phyloP scores from a whole-genome alignment of 2,888 invertebrate genomes.

The Pocota personata region DNA sequence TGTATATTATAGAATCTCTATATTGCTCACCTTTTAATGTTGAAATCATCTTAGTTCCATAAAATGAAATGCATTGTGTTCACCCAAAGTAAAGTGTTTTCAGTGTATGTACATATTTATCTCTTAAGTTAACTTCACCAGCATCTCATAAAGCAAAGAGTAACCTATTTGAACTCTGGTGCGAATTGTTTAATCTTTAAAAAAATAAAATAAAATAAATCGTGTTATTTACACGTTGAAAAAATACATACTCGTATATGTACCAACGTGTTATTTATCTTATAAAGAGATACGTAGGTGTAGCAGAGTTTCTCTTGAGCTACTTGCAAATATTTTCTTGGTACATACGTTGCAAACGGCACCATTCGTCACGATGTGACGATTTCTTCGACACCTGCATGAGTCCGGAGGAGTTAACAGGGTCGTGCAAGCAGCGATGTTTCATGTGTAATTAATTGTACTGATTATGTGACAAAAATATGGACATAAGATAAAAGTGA shows the following conservation, averaged over 20 bases:
- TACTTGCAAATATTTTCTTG: constrained; percentile 16
- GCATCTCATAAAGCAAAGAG: not conserved
- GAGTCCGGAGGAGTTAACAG: not conserved
- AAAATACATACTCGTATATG: not conserved
- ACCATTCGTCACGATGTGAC: constrained; percentile 6
- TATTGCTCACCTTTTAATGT: too few relatives aligned
- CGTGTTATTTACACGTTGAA: not conserved
- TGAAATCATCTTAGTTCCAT: not conserved
- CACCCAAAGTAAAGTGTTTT: not conserved
- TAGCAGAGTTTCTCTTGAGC: constrained; percentile 3
- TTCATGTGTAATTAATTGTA: not conserved
- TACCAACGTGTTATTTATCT: not conserved
- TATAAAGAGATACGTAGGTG: not conserved
- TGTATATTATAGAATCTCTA: too few relatives aligned
- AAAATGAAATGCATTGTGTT: not conserved
- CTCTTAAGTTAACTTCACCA: not conserved
- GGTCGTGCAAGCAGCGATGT: not conserved
- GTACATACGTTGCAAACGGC: constrained; percentile 36
- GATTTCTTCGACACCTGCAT: not conserved
- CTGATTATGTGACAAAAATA: not conserved
- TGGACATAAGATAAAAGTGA: too few relatives aligned
- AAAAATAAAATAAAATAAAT: not conserved
- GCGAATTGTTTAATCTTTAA: constrained; percentile 3
- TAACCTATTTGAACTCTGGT: not conserved
- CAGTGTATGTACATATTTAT: not conserved